phyloP scores from a whole-genome alignment of 1,140 invertebrate species.

The Lethocerus indicus region DNA sequence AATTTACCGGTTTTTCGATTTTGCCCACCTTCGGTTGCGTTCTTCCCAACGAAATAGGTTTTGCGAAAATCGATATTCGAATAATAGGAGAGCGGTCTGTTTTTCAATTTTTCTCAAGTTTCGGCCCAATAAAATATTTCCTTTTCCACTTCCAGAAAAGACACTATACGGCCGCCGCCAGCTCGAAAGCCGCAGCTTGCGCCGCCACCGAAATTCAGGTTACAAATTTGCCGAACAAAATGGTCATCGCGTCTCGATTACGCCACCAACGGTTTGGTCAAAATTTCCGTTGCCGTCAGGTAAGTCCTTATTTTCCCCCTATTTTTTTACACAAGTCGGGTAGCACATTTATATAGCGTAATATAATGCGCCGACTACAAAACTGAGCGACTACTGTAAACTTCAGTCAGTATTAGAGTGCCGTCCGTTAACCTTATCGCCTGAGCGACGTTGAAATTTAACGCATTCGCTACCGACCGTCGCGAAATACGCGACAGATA shows the following conservation, averaged over 20 bases:
- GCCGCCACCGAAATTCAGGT: not conserved
- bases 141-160: not conserved
- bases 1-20: not conserved
- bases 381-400: too few species aligned
- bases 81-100: too few species aligned
- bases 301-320: not conserved
- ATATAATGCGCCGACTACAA: too few species aligned
- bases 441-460: too few species aligned
- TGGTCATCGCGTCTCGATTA: not conserved
- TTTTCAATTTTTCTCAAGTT: not conserved
- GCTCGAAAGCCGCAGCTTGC: not conserved
- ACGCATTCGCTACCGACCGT: too few species aligned
- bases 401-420: too few species aligned
- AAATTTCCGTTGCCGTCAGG: not conserved
- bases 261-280: not conserved
- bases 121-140: not conserved
- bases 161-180: not conserved
- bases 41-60: too few species aligned
- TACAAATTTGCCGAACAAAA: not conserved
- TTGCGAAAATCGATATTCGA: too few species aligned
- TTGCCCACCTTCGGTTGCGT: not conserved
- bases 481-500: too few species aligned
- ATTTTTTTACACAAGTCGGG: too few species aligned
- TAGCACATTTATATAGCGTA: too few species aligned
- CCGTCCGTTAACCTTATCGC: too few species aligned